A percentile compares a stretch with the other conserved stretches of the same genome.
Conservation (phyloP, 2,797 vertebrate species). For the Anguilla marmorata region DNA sequence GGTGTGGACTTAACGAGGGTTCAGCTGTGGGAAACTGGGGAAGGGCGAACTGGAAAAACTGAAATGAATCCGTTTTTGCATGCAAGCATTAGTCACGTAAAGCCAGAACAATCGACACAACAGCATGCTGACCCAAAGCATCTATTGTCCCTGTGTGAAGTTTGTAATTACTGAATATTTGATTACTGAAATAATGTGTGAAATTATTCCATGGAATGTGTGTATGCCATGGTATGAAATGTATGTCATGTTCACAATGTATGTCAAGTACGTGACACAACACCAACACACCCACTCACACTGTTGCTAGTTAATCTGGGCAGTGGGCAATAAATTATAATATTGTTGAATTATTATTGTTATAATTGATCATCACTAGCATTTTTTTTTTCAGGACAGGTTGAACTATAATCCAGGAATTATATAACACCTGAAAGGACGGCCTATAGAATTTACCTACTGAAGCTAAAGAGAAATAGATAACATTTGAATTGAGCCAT, state of each 20-base stretch:
- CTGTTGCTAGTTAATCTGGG: background rate
- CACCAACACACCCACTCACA: background rate
- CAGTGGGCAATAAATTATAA: background rate
- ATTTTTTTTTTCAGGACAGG: too few species aligned
- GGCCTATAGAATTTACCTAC: background rate
- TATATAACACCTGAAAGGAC: background rate
- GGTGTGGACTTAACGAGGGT: slow-evolving; percentile 19
- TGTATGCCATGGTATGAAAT: background rate
- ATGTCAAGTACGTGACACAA: too few species aligned
- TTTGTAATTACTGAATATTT: background rate
- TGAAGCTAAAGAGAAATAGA: background rate
- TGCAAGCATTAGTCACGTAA: background rate
- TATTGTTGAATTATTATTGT: background rate
- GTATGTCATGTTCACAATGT: background rate
- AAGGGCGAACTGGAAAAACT: background rate
- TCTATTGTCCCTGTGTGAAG: background rate
- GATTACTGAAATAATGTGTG: background rate
- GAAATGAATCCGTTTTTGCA: slow-evolving; percentile 16
- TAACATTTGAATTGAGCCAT: background rate
- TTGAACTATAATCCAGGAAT: background rate
- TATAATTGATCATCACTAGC: too few species aligned
- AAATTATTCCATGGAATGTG: background rate
- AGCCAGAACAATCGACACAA: background rate
- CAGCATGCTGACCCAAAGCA: background rate
- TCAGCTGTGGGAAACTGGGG: slow-evolving; percentile 21